Evolutionary conservation across 2,888 invertebrate genomes (phyloP).

Genomic region (Apotomis betuletana): DNA sequence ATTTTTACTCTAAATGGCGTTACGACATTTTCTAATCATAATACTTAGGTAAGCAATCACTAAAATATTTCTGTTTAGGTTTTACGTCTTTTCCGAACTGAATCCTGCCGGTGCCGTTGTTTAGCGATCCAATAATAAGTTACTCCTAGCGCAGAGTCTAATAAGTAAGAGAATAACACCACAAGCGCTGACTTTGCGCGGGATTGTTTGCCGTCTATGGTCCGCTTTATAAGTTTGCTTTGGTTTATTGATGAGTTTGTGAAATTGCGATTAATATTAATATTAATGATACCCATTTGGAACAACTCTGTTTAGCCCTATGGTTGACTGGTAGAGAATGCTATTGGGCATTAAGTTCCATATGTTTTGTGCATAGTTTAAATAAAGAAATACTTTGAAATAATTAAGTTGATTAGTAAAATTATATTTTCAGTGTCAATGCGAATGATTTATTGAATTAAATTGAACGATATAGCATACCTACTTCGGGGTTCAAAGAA

Average conservation of each 20-base stretch:
- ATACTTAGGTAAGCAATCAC: too few relatives aligned
- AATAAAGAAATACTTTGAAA: too few relatives aligned
- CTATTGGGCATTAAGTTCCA: not conserved
- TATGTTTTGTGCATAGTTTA: not conserved
- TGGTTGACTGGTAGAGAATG: too few relatives aligned
- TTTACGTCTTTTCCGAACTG: not conserved
- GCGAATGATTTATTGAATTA: too few relatives aligned
- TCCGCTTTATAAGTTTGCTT: constrained; percentile 55
- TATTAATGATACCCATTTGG: constrained; percentile 19
- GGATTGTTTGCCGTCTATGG: constrained; percentile 47
- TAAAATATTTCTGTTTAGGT: too few relatives aligned
- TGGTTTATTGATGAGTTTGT: constrained; percentile 57
- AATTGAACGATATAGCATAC: too few relatives aligned
- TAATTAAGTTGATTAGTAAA: too few relatives aligned
- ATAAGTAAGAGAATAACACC: not conserved
- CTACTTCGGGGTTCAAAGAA: too few relatives aligned
- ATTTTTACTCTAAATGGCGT: too few relatives aligned
- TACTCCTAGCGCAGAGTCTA: not conserved
- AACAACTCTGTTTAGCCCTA: not conserved
- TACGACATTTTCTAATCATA: too few relatives aligned
- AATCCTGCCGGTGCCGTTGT: too few relatives aligned
- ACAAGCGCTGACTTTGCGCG: constrained; percentile 46
- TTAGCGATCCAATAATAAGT: not conserved
- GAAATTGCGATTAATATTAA: constrained; percentile 45
- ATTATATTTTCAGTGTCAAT: too few relatives aligned